Evolutionary conservation across 2,113 vertebrate genomes (phyloP).

Genomic region (Turnix velox): DNA sequence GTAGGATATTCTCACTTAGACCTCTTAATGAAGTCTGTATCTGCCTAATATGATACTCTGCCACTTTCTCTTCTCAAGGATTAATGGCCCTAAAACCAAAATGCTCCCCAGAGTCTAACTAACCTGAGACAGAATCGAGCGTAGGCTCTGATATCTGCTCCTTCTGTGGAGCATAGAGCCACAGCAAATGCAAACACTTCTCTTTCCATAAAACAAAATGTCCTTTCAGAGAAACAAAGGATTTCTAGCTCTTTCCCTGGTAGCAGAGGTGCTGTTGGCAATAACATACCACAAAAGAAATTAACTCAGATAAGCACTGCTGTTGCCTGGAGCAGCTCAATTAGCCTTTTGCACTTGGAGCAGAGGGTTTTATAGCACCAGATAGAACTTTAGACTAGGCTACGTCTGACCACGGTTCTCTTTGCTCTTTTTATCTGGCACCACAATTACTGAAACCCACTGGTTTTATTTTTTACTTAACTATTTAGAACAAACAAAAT

Average conservation of each 20-base stretch:
- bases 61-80: background rate
- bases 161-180: background rate
- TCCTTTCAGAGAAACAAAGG: background rate
- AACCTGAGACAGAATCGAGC: background rate
- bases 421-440: background rate
- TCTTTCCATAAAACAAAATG: background rate
- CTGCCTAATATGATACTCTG: background rate
- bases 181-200: background rate
- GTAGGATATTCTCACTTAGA: background rate
- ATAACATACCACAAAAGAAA: slow-evolving; percentile 14
- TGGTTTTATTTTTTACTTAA: background rate
- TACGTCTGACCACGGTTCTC: background rate
- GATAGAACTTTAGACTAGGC: background rate
- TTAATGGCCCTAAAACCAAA: background rate
- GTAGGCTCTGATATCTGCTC: background rate
- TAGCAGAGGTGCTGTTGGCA: background rate
- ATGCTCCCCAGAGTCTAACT: background rate
- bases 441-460: background rate
- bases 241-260: slow-evolving; percentile 1
- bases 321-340: slow-evolving; percentile 54
- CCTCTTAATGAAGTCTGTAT: background rate
- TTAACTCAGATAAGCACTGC: slow-evolving; percentile 40
- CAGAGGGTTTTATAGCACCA: background rate
- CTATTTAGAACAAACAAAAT: background rate
- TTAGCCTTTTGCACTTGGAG: slow-evolving; percentile 49